Evolutionary conservation across 1,140 invertebrate genomes (phyloP).

Genomic region (Calycopis cecrops): DNA sequence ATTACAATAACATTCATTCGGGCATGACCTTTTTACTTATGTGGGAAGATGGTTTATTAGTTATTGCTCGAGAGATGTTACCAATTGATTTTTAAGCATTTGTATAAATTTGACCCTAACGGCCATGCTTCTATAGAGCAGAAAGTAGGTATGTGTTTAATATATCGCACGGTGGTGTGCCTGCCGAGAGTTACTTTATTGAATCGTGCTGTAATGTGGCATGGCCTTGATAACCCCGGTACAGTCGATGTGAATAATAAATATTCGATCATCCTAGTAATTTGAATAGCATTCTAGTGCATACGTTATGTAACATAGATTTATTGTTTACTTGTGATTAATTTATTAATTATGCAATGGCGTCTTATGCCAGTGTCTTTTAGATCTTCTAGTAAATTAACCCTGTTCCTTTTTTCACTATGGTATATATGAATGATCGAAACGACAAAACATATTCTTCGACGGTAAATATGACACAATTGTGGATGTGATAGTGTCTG

Average conservation of each 20-base stretch:
- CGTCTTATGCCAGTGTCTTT: conserved; percentile 27
- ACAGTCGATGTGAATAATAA: conserved; percentile 46
- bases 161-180: conserved; percentile 44
- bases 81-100: conserved; percentile 48
- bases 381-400: background rate
- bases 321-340: conserved; percentile 40
- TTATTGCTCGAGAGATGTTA: conserved; percentile 56
- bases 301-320: conserved; percentile 48
- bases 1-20: conserved; percentile 64
- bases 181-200: conserved; percentile 24
- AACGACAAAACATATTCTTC: too few species aligned
- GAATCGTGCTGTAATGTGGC: conserved; percentile 54
- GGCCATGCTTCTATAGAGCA: conserved; percentile 63
- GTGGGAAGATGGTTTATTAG: conserved; percentile 63
- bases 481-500: too few species aligned
- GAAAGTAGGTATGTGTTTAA: conserved; percentile 44
- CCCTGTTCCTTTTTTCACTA: too few species aligned
- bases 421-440: too few species aligned
- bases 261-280: conserved; percentile 41
- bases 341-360: conserved; percentile 33
- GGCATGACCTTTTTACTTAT: conserved; percentile 65
- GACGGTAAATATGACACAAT: too few species aligned
- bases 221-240: conserved; percentile 46
- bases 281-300: conserved; percentile 50
- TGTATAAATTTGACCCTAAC: conserved; percentile 43